A percentile compares a stretch with the other conserved stretches of the same genome.
These are phyloP conservation scores for Spisula solida DNA, from an alignment of 2,888 invertebrate genomes.

Conservation along the genomic window DNA sequence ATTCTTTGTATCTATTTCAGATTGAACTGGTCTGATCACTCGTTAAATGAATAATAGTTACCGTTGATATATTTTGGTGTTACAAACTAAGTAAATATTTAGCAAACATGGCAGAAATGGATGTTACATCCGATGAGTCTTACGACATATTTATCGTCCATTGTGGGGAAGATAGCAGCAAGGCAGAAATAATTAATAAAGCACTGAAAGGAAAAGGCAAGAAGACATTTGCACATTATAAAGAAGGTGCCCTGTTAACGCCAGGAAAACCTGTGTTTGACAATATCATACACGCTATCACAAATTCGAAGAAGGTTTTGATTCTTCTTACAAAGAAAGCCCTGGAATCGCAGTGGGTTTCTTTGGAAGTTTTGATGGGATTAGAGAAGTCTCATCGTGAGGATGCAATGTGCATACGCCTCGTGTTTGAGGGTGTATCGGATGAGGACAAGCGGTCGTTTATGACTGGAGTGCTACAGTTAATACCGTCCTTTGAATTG, in stretches of 20 bases:
- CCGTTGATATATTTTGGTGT: not conserved
- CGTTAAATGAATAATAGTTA: not conserved
- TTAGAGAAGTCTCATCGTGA: constrained; percentile 58
- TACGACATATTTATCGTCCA: constrained; percentile 65
- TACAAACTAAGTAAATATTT: not conserved
- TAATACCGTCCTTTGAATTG: constrained; percentile 48
- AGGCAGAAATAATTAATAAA: constrained; percentile 38
- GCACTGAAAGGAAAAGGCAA: constrained; percentile 25
- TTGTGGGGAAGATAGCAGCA: constrained; percentile 43
- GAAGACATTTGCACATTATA: constrained; percentile 52
- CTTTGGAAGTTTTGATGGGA: constrained; percentile 54
- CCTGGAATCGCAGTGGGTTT: constrained; percentile 57
- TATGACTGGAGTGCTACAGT: constrained; percentile 44
- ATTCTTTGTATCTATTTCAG: not conserved
- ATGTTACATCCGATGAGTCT: not conserved
- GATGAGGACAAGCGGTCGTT: constrained; percentile 46
- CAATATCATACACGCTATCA: constrained; percentile 50
- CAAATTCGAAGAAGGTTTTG: constrained; percentile 46
- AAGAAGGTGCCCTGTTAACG: constrained; percentile 38
- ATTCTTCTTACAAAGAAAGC: constrained; percentile 59
- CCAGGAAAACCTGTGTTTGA: constrained; percentile 53
- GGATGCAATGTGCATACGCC: constrained; percentile 51
- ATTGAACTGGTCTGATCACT: not conserved
- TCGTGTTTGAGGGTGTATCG: constrained; percentile 49
- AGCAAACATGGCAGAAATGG: constrained; percentile 23